Percentiles rank a stretch among this genome's conserved stretches.
Conservation (phyloP, 2,888 invertebrate genomes). For the Macrophya annulata region DNA sequence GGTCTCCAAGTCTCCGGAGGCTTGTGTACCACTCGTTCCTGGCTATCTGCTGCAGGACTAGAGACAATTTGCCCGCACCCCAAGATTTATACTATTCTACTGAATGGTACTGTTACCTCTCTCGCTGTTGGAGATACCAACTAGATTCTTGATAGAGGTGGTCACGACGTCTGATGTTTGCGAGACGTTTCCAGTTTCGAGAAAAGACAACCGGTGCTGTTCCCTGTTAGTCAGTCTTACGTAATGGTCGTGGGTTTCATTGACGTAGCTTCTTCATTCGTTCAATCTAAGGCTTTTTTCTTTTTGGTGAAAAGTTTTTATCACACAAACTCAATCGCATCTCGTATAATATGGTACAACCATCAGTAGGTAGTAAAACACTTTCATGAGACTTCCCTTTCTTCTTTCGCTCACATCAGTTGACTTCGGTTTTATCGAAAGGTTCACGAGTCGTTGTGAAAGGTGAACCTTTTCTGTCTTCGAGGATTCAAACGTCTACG, state of each 20-base stretch:
- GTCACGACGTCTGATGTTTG: constrained; percentile 45
- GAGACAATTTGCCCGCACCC: constrained; percentile 75
- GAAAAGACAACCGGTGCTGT: constrained; percentile 35
- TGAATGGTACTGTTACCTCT: constrained; percentile 55
- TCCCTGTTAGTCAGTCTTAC: constrained; percentile 33
- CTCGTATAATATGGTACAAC: neutral
- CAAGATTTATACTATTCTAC: constrained; percentile 72
- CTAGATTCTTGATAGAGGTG: constrained; percentile 49
- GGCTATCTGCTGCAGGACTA: constrained; percentile 52
- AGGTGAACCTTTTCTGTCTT: constrained; percentile 49
- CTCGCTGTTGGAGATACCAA: constrained; percentile 36
- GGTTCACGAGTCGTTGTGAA: constrained; percentile 51
- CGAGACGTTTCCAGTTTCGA: constrained; percentile 52
- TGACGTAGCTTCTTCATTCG: constrained; percentile 22
- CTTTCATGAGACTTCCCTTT: constrained; percentile 11
- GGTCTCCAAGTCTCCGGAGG: constrained; percentile 33
- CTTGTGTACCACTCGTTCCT: constrained; percentile 34
- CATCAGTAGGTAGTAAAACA: neutral
- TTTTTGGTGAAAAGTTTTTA: neutral
- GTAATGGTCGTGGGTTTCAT: constrained; percentile 31
- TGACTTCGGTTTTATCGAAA: constrained; percentile 25
- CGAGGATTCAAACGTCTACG: neutral
- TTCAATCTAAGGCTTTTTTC: constrained; percentile 16
- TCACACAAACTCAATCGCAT: neutral
- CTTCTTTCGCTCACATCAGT: constrained; percentile 8